These are phyloP conservation scores for Sphecodes monilicornis DNA, from an alignment of 2,888 invertebrate genomes.

Conservation along the genomic window DNA sequence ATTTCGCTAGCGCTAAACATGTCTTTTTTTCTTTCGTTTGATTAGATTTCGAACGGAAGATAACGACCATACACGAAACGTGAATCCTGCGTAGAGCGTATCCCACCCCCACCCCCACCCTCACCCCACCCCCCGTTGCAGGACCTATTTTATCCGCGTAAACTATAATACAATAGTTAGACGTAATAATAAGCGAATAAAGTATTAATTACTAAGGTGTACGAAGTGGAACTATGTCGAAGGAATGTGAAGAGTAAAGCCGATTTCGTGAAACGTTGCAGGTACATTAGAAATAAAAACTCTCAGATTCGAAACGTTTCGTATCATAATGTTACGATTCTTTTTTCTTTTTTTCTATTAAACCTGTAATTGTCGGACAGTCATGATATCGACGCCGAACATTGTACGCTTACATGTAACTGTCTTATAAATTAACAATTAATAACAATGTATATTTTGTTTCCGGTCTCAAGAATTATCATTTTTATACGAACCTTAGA, in stretches of 20 bases:
- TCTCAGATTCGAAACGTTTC: constrained; percentile 48
- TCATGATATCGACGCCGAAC: not conserved
- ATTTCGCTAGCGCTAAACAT: not conserved
- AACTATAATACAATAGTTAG: constrained; percentile 77
- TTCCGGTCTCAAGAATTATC: constrained; percentile 13
- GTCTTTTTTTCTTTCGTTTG: constrained; percentile 31
- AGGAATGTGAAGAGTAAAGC: constrained; percentile 35
- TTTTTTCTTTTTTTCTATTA: constrained; percentile 10
- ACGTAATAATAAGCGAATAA: constrained; percentile 75
- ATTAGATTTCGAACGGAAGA: not conserved
- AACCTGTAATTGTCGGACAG: constrained; percentile 46
- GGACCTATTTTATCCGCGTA: constrained; percentile 73
- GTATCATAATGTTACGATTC: constrained; percentile 42
- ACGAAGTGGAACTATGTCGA: constrained; percentile 55
- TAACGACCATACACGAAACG: constrained; percentile 28
- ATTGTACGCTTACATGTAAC: constrained; percentile 13
- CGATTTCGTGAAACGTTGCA: constrained; percentile 37
- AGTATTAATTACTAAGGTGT: constrained; percentile 72
- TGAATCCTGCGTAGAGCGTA: constrained; percentile 54
- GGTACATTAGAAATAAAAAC: constrained; percentile 51
- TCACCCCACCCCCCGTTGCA: constrained; percentile 39
- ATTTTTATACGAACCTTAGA: not conserved
- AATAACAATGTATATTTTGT: constrained; percentile 13
- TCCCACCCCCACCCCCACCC: not conserved
- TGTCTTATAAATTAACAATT: constrained; percentile 22